phyloP scores from a whole-genome alignment of 2,797 vertebrate species.

The Gallinago solitaria region DNA sequence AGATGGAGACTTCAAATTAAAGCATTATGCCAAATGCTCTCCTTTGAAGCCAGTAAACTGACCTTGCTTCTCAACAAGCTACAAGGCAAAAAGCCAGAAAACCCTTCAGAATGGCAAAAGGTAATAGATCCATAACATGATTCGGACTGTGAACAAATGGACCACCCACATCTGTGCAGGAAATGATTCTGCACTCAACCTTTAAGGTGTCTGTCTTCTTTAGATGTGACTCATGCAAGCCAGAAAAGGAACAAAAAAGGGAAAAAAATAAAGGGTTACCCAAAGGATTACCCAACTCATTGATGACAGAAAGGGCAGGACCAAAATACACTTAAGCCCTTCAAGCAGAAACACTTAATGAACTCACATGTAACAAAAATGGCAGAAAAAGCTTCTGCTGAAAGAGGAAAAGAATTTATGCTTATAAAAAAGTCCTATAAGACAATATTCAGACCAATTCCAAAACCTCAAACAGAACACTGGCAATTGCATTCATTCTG shows the following conservation, averaged over 20 bases:
- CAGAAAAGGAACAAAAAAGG: neutral
- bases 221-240: neutral
- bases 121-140: neutral
- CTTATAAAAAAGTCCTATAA: neutral
- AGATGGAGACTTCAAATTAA: neutral
- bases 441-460: neutral
- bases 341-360: neutral
- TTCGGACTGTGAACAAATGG: fast-evolving
- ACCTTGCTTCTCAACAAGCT: neutral
- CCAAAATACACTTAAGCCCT: neutral
- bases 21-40: neutral
- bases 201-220: neutral
- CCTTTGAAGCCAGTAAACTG: neutral
- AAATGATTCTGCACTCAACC: neutral
- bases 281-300: neutral
- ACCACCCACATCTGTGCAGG: neutral
- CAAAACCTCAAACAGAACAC: neutral
- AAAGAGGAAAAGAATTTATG: neutral
- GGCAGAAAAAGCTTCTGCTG: neutral
- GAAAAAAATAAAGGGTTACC: neutral
- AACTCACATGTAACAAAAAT: neutral
- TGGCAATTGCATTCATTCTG: neutral
- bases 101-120: neutral
- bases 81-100: neutral
- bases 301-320: neutral